Evolutionary conservation across 2,888 invertebrate species (phyloP).

Genomic region (Heterodera filipjevi): DNA sequence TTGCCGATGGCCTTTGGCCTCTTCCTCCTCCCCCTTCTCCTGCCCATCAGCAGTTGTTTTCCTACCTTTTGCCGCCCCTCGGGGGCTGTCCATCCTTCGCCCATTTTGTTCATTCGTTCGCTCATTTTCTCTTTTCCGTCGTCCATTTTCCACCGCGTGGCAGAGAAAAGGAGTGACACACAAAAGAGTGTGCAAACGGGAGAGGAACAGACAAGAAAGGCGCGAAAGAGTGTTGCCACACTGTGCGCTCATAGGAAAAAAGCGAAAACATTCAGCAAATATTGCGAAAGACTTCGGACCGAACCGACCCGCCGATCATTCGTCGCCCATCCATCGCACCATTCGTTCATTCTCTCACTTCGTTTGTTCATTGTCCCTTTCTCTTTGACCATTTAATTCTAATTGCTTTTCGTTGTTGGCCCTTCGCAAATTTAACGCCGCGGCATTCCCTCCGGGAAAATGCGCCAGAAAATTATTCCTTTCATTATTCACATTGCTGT

Average conservation of each 20-base stretch:
- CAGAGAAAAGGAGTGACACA: background rate
- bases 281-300: conserved; percentile 8
- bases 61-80: background rate
- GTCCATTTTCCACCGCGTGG: background rate
- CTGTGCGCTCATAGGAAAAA: background rate
- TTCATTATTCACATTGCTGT: no score
- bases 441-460: background rate
- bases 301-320: background rate
- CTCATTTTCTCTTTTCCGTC: conserved; percentile 5
- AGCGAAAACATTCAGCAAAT: conserved; percentile 10
- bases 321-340: background rate
- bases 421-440: no score
- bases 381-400: no score
- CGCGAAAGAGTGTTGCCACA: background rate
- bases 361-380: background rate
- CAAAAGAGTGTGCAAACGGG: background rate
- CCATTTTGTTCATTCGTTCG: background rate
- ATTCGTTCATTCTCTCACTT: background rate
- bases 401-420: no score
- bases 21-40: background rate
- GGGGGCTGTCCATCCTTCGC: conserved; percentile 1
- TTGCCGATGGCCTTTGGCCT: conserved; percentile 5
- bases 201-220: background rate
- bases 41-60: conserved; percentile 12
- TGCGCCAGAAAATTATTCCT: background rate